Evolutionary conservation across 2,888 invertebrate species (phyloP).

Genomic region (Dinocampus coccinellae): DNA sequence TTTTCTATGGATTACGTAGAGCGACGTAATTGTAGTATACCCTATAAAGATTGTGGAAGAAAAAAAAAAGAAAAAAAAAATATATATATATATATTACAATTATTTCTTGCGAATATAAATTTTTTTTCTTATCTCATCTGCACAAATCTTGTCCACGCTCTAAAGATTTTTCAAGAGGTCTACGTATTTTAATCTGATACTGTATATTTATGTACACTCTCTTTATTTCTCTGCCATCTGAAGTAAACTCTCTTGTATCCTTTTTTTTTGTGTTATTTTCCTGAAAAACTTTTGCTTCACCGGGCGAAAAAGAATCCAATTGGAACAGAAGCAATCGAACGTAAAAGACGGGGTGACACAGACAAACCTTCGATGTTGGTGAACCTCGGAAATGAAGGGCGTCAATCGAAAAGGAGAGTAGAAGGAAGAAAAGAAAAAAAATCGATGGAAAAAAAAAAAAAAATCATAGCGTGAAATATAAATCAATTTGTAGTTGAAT

Average conservation of each 20-base stretch:
- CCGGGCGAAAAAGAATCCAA: slow-evolving; percentile 16
- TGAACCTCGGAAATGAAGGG: slow-evolving; percentile 5
- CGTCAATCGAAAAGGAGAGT: not conserved
- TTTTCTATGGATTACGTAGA: not conserved
- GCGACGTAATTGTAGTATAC: not conserved
- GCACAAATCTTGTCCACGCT: not conserved
- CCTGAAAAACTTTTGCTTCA: not conserved
- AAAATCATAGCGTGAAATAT: not conserved
- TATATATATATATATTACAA: too few relatives aligned
- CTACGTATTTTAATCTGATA: not conserved
- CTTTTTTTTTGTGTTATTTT: not conserved
- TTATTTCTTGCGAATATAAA: not conserved
- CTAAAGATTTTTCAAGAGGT: not conserved
- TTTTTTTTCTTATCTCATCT: not conserved
- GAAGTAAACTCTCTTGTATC: not conserved
- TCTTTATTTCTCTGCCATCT: not conserved
- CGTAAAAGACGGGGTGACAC: not conserved
- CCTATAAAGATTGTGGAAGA: too few relatives aligned
- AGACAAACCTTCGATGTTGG: not conserved
- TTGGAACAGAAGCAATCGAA: slow-evolving; percentile 5
- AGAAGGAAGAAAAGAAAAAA: too few relatives aligned
- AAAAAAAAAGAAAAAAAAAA: too few relatives aligned
- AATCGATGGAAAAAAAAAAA: not conserved
- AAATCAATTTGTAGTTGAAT: not conserved
- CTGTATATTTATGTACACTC: not conserved